Evolutionary conservation across 2,888 invertebrate genomes (phyloP), one percentile per base, ranked within the genome.

Genomic region (Meliscaeva auricollis): DNA sequence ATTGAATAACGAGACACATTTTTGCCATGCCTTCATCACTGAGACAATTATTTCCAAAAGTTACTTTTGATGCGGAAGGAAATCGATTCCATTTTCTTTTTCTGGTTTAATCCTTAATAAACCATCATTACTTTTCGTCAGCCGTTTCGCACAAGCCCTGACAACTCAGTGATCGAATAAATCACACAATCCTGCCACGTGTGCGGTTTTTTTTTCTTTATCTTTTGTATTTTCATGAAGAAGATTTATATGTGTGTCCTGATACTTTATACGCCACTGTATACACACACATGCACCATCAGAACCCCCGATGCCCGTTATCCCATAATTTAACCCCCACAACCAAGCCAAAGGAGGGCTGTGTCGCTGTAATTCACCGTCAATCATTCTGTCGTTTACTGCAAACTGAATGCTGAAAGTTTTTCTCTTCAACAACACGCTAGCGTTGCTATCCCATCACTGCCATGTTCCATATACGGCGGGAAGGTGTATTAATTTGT

Each of bases 301-400:
- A 26, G 26, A 32, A 35, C 35, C 30, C 52, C 54, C n/a, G n/a
- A n/a, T n/a, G n/a, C n/a, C 30, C 69, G 54, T 62, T 60, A 62
- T 54, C 38, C 54, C 46, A 82, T 72, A 60, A 68, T 68, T 77
- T 62, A 73, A 77, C 66, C 66, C 72, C 60, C 35, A 38, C 46
- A 26, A 64, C 17, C 64, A 32, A 22, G 22, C 64, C 60, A n/a
- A 15, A 30, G 46, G n/a, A 15, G 52, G 44, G 46, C 20, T 72
- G 56, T 72, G 58, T 52, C 54, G 46, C 58, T 70, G 66, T 46
- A 75, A 84, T 79, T 84, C 70, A 66, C 64, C 79, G 84, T 84
- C 84, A 84, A 84, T 84, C 84, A 79, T 79, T 79, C 75, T 84
- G 79, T 70, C 83, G 38, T 79, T 75, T 84, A 64, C 75, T 84